Base-by-base conservation (phyloP, 2,797 vertebrate species). In the Acrossocheilus fasciatus region DNA sequence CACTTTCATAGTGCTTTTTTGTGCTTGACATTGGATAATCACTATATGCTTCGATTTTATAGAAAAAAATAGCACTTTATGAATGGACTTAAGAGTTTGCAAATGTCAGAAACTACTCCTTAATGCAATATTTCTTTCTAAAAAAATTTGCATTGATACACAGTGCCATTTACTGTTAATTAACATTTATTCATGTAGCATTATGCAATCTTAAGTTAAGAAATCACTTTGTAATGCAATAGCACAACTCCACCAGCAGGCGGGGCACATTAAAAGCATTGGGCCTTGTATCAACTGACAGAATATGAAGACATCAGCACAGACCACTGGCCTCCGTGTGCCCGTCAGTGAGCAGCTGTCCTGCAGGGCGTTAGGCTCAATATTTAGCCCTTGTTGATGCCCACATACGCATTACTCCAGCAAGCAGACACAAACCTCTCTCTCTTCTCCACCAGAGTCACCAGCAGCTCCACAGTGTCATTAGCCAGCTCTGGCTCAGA, bases 381-480 rank as follows among this genome's bases (percentile, higher is more conserved):
- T 78, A 83, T 45, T 83, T 64, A 87, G 69, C 23, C 4, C 52
- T 64, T 9, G 45, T 1, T 45, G n/a, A 50, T 39, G 15, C 62
- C 15, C 39, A 79, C 50, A 41, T 34, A 59, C 5, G n/a, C 36
- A 68, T 43, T 54, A 15, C 72, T 34, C 4, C 43, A 43, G 23
- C 64, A 50, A 43, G 12, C 45, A 30, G 18, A 57, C 76, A 87
- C 94, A 95, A 93, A 99, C 98, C 98, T 96, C 92, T 99, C 98
- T 93, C 97, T 96, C 93, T 97, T 97, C 93, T 99, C 98, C 88
- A 99, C 98, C 92, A 99, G 94, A 2, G 98, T 98, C 93, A 99
- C 98, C 92, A 99, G 96, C 90, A 99, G 96, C 89, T 99, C 98
- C 93, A 99, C 98, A 0, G 98, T 99, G 93, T 99, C 98, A 82